Conservation (phyloP, 2,797 vertebrate species). For the Chromobotia macracanthus region DNA sequence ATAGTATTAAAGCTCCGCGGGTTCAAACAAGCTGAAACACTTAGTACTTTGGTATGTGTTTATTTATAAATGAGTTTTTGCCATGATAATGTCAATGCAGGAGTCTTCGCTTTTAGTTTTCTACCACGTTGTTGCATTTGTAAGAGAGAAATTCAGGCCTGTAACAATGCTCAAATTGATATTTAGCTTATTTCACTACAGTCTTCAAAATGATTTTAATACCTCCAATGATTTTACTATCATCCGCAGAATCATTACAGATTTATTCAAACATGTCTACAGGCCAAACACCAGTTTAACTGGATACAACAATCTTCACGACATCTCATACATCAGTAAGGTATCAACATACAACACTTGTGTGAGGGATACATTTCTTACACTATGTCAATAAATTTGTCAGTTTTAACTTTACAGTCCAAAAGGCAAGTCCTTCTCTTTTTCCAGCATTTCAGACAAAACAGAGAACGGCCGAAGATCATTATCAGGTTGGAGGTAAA, state of each 20-base stretch:
- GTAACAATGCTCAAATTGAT: conserved; percentile 20
- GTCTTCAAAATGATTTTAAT: background rate
- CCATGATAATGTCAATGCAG: conserved; percentile 56
- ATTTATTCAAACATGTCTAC: conserved; percentile 14
- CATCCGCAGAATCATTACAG: conserved; percentile 5
- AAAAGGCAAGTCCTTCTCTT: conserved; percentile 53
- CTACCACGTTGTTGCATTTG: conserved; percentile 17
- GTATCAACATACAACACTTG: conserved; percentile 59
- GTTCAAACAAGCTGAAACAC: conserved; percentile 11
- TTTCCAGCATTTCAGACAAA: conserved; percentile 42
- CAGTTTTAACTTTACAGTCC: conserved; percentile 53
- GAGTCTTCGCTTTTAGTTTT: conserved; percentile 42
- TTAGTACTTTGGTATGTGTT: conserved; percentile 45
- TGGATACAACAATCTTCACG: conserved; percentile 40
- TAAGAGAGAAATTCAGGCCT: conserved; percentile 11
- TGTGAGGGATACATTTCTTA: conserved; percentile 59
- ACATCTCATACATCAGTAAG: conserved; percentile 55
- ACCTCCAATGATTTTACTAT: conserved; percentile 9
- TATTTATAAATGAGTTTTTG: conserved; percentile 58
- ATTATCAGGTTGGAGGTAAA: conserved; percentile 33
- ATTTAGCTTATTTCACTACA: conserved; percentile 18
- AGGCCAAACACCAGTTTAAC: conserved; percentile 29
- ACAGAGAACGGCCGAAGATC: conserved; percentile 46
- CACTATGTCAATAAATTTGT: conserved; percentile 61
- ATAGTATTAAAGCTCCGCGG: background rate